phyloP scores from a whole-genome alignment of 1,140 invertebrate genomes.

The Bombus fervidus region DNA sequence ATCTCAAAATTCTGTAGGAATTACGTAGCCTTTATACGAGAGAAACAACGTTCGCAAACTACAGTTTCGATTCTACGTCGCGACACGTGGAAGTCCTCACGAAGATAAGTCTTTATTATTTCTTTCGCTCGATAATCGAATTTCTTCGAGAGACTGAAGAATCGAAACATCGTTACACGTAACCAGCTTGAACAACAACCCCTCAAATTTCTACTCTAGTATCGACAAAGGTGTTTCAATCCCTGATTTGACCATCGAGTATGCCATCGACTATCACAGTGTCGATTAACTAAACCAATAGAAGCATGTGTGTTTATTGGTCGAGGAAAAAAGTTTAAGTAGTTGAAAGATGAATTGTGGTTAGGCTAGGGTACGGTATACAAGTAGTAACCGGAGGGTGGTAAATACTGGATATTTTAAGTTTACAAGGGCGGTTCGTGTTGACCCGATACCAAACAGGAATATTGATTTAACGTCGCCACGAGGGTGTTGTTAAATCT shows the following conservation, averaged over 20 bases:
- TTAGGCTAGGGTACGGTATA: background rate
- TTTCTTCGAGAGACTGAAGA: constrained; percentile 43
- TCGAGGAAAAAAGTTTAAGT: constrained; percentile 29
- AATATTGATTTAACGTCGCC: background rate
- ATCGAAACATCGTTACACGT: constrained; percentile 52
- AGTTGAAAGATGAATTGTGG: constrained; percentile 19
- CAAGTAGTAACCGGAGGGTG: background rate
- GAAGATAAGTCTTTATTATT: constrained; percentile 56
- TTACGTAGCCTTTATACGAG: too few species aligned
- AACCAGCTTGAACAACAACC: constrained; percentile 57
- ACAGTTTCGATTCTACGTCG: background rate
- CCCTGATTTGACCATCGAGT: background rate
- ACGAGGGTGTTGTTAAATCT: background rate
- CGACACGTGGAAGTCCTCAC: too few species aligned
- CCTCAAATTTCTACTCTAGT: constrained; percentile 36
- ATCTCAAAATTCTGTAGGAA: background rate
- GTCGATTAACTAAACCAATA: constrained; percentile 6
- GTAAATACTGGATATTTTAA: constrained; percentile 14
- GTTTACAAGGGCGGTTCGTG: background rate
- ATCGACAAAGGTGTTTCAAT: constrained; percentile 21
- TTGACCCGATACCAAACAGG: background rate
- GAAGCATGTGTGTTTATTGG: constrained; percentile 9
- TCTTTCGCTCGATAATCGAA: constrained; percentile 58
- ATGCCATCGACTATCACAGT: background rate
- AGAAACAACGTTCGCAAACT: background rate